Conservation (phyloP, 2,888 invertebrate genomes). For the Epistrophe eligans region DNA sequence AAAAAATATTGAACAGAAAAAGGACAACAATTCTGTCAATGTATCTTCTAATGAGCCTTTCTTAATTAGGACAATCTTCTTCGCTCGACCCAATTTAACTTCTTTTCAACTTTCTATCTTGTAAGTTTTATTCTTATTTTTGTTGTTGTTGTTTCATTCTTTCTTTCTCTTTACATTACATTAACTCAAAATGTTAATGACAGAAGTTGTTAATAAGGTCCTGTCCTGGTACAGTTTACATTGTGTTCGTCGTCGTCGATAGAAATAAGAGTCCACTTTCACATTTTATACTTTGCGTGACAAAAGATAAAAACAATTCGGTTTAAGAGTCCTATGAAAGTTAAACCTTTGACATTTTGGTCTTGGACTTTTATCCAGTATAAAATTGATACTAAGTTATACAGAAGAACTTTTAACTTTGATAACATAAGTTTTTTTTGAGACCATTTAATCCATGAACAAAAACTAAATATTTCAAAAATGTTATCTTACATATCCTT, state of each 20-base stretch:
- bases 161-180: conserved; percentile 20
- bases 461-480: conserved; percentile 3
- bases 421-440: conserved; percentile 32
- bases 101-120: conserved; percentile 47
- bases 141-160: neutral
- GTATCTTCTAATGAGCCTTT: conserved; percentile 68
- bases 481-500: conserved; percentile 6
- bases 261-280: conserved; percentile 22
- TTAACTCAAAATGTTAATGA: conserved; percentile 70
- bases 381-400: neutral
- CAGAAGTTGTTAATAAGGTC: conserved; percentile 69
- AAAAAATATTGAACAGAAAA: neutral
- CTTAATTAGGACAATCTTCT: conserved; percentile 72
- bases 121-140: conserved; percentile 31
- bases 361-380: conserved; percentile 9
- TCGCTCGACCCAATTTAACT: conserved; percentile 73
- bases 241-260: conserved; percentile 7
- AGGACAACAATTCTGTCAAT: conserved; percentile 22
- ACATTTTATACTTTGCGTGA: conserved; percentile 14
- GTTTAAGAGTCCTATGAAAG: conserved; percentile 47
- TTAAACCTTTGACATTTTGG: conserved; percentile 31
- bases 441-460: neutral
- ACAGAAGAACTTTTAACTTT: conserved; percentile 11
- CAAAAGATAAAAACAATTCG: neutral
- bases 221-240: conserved; percentile 14